A percentile compares a stretch with the other conserved stretches of the same genome.
phyloP scores from a whole-genome alignment of 2,113 vertebrate genomes.

The Falco punctatus region DNA sequence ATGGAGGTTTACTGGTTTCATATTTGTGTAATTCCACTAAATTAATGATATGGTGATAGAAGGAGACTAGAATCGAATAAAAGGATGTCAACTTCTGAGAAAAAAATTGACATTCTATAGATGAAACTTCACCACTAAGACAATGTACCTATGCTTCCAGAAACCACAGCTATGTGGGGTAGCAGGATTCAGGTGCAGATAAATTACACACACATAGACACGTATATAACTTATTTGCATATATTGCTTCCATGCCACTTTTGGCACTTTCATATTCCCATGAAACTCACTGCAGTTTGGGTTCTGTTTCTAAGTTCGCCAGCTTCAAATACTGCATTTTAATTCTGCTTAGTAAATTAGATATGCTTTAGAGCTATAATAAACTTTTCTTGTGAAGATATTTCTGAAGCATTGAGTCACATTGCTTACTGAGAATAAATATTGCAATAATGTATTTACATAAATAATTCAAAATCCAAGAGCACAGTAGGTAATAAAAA shows the following conservation, averaged over 20 bases:
- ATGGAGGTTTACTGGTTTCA: neutral
- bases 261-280: neutral
- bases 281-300: neutral
- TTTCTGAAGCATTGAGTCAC: slow-evolving; percentile 51
- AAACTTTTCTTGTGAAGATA: slow-evolving; percentile 15
- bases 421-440: slow-evolving; percentile 41
- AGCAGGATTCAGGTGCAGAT: neutral
- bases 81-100: neutral
- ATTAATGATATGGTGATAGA: neutral
- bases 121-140: neutral
- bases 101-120: neutral
- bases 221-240: neutral
- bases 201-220: neutral
- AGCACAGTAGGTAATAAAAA: slow-evolving; percentile 76
- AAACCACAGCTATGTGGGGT: neutral
- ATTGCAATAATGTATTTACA: slow-evolving; percentile 73
- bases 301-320: neutral
- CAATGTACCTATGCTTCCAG: neutral
- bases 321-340: slow-evolving; percentile 40
- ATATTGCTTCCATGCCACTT: neutral
- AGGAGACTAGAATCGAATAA: neutral
- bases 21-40: neutral
- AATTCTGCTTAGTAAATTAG: slow-evolving; percentile 68
- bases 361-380: slow-evolving; percentile 20
- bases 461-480: slow-evolving; percentile 84